Evolutionary conservation across 2,113 vertebrate genomes (phyloP).

Genomic region (Sebastes fasciatus): DNA sequence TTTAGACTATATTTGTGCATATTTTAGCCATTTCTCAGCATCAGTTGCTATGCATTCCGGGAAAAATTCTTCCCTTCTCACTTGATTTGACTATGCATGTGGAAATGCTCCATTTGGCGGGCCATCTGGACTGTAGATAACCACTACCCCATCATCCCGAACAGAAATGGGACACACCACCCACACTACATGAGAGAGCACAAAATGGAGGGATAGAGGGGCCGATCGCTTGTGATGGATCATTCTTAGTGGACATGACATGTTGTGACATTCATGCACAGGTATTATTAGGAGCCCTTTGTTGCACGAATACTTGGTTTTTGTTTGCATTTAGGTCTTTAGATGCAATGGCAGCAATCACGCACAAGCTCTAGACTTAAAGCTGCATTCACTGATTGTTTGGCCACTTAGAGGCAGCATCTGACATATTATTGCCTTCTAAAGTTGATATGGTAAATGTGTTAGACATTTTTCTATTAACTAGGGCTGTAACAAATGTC

Average conservation of each 20-base stretch:
- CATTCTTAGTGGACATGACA: background rate
- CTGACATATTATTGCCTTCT: background rate
- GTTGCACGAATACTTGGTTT: background rate
- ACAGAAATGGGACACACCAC: conserved; percentile 29
- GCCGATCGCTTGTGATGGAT: background rate
- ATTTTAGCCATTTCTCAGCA: background rate
- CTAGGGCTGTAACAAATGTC: background rate
- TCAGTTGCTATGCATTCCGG: conserved; percentile 8
- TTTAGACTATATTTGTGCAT: background rate
- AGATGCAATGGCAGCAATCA: background rate
- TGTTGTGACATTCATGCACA: background rate
- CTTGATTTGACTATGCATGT: conserved; percentile 36
- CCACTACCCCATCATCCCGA: conserved; percentile 17
- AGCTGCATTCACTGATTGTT: background rate
- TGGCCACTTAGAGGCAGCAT: background rate
- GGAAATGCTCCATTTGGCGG: conserved; percentile 33
- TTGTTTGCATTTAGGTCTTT: background rate
- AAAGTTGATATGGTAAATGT: background rate
- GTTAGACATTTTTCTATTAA: background rate
- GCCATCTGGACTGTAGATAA: conserved; percentile 32
- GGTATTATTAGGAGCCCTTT: background rate
- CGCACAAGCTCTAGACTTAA: background rate
- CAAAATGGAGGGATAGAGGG: conserved; percentile 16
- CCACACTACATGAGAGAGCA: background rate
- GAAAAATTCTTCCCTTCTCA: background rate